A percentile compares a stretch with the other conserved stretches of the same genome.
These are phyloP conservation scores for Stenolophus ochropezus DNA, from an alignment of 2,888 invertebrate genomes.

Conservation along the genomic window DNA sequence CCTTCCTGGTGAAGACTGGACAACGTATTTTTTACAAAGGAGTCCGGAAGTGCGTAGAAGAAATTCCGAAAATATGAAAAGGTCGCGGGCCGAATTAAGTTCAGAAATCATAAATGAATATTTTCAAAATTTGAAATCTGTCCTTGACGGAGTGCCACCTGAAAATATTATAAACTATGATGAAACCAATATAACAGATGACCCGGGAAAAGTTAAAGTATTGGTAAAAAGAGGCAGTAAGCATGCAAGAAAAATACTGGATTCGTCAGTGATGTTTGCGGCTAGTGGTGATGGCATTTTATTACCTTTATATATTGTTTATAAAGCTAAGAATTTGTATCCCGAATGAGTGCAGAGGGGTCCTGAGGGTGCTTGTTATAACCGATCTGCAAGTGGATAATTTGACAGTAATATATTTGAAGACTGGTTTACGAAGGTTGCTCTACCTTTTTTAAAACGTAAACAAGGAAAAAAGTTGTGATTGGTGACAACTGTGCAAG, in stretches of 20 bases:
- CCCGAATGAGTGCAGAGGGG: slow-evolving; percentile 67
- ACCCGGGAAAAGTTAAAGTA: slow-evolving; percentile 62
- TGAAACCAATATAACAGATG: slow-evolving; percentile 66
- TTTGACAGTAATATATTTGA: slow-evolving; percentile 64
- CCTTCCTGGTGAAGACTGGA: slow-evolving; percentile 55
- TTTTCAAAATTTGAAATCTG: neutral
- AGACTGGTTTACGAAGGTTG: slow-evolving; percentile 64
- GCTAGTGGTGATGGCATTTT: slow-evolving; percentile 64
- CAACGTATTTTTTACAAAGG: slow-evolving; percentile 42
- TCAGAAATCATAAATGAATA: slow-evolving; percentile 56
- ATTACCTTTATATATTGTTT: slow-evolving; percentile 66
- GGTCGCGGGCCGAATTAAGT: slow-evolving; percentile 57
- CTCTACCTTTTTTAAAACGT: slow-evolving; percentile 64
- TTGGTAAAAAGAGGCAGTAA: slow-evolving; percentile 38
- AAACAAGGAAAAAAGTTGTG: slow-evolving; percentile 65
- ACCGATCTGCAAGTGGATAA: slow-evolving; percentile 66
- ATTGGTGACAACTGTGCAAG: slow-evolving; percentile 67
- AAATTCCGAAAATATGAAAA: slow-evolving; percentile 57
- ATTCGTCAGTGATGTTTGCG: slow-evolving; percentile 66
- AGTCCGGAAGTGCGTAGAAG: slow-evolving; percentile 50
- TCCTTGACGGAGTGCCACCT: slow-evolving; percentile 59
- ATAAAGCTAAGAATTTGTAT: slow-evolving; percentile 66
- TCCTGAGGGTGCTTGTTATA: slow-evolving; percentile 65
- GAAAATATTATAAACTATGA: slow-evolving; percentile 66
- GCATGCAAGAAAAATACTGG: slow-evolving; percentile 50